These are phyloP conservation scores for Trichacis sp. DNA, from an alignment of 2,888 invertebrate species.

Conservation along the genomic window DNA sequence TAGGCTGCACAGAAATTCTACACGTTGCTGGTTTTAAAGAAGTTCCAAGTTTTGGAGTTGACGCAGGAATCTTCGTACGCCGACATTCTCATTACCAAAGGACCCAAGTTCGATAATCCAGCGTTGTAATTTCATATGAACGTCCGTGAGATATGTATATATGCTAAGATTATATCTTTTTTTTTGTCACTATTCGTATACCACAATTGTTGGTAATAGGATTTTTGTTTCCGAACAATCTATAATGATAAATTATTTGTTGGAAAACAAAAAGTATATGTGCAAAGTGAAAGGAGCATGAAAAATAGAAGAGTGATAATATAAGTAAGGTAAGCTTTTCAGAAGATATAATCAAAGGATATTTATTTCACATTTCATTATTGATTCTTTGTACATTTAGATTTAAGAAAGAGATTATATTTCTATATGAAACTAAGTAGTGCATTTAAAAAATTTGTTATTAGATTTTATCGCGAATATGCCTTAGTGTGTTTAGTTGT, in stretches of 20 bases:
- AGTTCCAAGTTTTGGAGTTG: slow-evolving; percentile 92
- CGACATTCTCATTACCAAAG: slow-evolving; percentile 86
- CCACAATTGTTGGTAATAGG: no score
- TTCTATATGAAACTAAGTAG: slow-evolving; percentile 35
- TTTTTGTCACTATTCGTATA: no score
- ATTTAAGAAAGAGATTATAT: slow-evolving; percentile 36
- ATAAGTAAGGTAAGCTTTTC: slow-evolving; percentile 8
- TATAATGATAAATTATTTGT: no score
- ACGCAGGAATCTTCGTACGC: slow-evolving; percentile 88
- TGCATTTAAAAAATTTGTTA: slow-evolving; percentile 21
- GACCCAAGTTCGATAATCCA: slow-evolving; percentile 87
- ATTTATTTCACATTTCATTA: slow-evolving; percentile 32
- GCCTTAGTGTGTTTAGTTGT: background rate
- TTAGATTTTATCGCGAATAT: slow-evolving; percentile 13
- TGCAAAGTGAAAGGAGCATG: no score
- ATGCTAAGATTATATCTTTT: no score
- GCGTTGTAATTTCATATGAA: slow-evolving; percentile 74
- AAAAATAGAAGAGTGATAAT: background rate
- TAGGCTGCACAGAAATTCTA: slow-evolving; percentile 98
- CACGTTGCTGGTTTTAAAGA: slow-evolving; percentile 96
- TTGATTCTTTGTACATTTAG: slow-evolving; percentile 27
- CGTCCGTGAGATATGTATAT: no score
- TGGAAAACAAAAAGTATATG: no score
- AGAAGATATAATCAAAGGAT: slow-evolving; percentile 21
- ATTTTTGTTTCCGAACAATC: no score